These are phyloP conservation scores for Agrilus mali DNA, from an alignment of 2,888 invertebrate species.

Conservation along the genomic window DNA sequence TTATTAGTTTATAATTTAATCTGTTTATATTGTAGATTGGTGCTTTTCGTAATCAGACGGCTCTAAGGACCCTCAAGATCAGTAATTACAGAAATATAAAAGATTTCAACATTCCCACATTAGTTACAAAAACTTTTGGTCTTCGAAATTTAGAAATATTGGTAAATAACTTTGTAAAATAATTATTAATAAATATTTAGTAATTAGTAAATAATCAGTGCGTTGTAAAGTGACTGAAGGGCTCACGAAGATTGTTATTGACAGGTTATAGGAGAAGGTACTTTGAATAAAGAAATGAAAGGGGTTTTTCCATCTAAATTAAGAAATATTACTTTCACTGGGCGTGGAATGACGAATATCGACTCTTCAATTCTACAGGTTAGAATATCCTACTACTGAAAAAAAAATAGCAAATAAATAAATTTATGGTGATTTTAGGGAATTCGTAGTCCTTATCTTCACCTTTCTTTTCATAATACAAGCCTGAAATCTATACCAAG, in stretches of 20 bases:
- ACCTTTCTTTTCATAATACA: conserved; percentile 62
- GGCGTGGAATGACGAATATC: conserved; percentile 52
- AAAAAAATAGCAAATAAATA: conserved; percentile 2
- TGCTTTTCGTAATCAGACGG: conserved; percentile 61
- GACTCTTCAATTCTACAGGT: conserved; percentile 58
- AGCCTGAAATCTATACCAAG: conserved; percentile 55
- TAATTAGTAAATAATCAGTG: too few relatives aligned
- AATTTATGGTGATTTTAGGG: conserved; percentile 44
- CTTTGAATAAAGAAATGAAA: conserved; percentile 59
- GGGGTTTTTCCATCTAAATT: conserved; percentile 67
- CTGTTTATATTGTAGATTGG: conserved; percentile 45
- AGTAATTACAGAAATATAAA: conserved; percentile 58
- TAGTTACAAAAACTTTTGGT: conserved; percentile 57
- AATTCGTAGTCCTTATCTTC: conserved; percentile 56
- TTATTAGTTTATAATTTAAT: background rate
- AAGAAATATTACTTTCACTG: conserved; percentile 65
- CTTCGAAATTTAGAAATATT: conserved; percentile 61
- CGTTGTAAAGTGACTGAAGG: too few relatives aligned
- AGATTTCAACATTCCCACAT: conserved; percentile 62
- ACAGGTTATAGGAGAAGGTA: conserved; percentile 44
- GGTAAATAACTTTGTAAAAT: conserved; percentile 22
- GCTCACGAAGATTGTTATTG: conserved; percentile 6
- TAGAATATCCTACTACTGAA: conserved; percentile 26
- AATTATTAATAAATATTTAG: too few relatives aligned
- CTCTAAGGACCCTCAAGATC: conserved; percentile 57